Evolutionary conservation across 2,888 invertebrate genomes (phyloP).

Genomic region (Sinelater perroti): DNA sequence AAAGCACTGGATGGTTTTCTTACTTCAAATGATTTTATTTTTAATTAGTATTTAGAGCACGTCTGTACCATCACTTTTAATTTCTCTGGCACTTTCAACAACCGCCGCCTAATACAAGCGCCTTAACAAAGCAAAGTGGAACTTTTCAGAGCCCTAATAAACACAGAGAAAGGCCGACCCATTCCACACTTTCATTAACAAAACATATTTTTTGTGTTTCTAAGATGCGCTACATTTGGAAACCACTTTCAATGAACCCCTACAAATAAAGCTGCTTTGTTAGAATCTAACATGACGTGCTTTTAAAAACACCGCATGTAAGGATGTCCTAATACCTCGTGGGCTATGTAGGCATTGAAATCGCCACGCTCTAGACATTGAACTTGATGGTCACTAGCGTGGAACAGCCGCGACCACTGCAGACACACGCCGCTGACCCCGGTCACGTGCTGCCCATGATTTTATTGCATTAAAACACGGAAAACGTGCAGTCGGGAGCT

Average conservation of each 20-base stretch:
- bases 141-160: background rate
- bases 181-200: background rate
- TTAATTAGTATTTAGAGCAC: slow-evolving; percentile 7
- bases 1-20: no score
- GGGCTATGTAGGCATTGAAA: slow-evolving; percentile 21
- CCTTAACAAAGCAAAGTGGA: background rate
- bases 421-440: slow-evolving; percentile 47
- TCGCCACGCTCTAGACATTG: slow-evolving; percentile 47
- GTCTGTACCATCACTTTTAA: slow-evolving; percentile 6
- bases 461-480: slow-evolving; percentile 22
- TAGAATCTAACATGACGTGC: background rate
- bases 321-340: slow-evolving; percentile 6
- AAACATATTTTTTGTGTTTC: background rate
- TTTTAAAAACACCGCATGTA: no score
- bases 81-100: slow-evolving; percentile 17
- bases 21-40: background rate
- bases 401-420: slow-evolving; percentile 41
- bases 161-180: background rate
- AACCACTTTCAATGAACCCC: background rate
- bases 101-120: background rate
- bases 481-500: slow-evolving; percentile 6
- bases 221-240: background rate
- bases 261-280: slow-evolving; percentile 1
- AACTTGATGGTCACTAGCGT: slow-evolving; percentile 50
- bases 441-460: slow-evolving; percentile 22